These are phyloP conservation scores for Tridacna crocea DNA, from an alignment of 2,888 invertebrate genomes.

Conservation along the genomic window DNA sequence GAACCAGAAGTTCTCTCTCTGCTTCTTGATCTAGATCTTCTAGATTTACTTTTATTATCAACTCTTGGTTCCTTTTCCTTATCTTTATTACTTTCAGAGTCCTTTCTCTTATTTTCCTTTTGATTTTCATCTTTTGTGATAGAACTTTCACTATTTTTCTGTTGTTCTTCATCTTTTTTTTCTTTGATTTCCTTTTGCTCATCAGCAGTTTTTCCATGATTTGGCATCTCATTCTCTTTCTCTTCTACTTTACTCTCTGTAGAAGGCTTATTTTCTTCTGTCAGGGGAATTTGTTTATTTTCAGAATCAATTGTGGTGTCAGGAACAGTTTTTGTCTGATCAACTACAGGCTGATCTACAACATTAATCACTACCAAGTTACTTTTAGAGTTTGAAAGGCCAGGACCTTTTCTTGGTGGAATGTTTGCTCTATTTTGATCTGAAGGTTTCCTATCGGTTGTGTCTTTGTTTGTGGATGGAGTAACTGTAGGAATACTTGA, in stretches of 20 bases:
- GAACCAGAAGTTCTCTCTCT: conserved; percentile 34
- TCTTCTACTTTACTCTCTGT: neutral
- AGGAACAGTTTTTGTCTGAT: neutral
- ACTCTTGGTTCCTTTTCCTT: conserved; percentile 25
- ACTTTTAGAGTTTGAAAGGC: conserved; percentile 6
- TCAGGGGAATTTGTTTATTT: neutral
- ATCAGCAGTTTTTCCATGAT: neutral
- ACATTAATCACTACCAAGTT: conserved; percentile 22
- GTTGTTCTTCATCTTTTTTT: neutral
- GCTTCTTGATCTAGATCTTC: conserved; percentile 41
- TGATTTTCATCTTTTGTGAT: neutral
- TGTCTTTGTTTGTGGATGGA: conserved; percentile 8
- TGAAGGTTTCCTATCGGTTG: conserved; percentile 32
- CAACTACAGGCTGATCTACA: conserved; percentile 3
- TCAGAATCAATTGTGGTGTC: neutral
- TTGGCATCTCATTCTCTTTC: neutral
- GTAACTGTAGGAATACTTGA: conserved; percentile 14
- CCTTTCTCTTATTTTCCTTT: neutral
- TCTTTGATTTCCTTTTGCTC: neutral
- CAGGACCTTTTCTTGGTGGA: conserved; percentile 17
- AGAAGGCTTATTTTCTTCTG: neutral
- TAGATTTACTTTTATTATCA: conserved; percentile 22
- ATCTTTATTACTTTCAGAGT: neutral
- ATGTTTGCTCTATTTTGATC: conserved; percentile 50
- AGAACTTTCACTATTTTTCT: conserved; percentile 4